Percentiles rank a stretch among this genome's conserved stretches.
phyloP scores from a whole-genome alignment of 2,888 invertebrate species.

The Mythimna loreyi region DNA sequence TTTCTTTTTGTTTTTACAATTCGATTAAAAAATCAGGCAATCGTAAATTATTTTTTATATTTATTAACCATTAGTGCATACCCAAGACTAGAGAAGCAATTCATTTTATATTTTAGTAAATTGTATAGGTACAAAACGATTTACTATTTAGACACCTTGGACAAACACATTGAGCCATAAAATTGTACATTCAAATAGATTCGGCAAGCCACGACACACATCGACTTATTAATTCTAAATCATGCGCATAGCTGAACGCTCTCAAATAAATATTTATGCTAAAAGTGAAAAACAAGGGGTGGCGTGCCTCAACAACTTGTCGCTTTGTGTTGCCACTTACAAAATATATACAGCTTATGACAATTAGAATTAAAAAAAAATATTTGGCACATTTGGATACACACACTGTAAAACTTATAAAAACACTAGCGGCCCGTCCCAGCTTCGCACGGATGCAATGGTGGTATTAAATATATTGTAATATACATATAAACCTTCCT shows the following conservation, averaged over 20 bases:
- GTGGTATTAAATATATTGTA: no score
- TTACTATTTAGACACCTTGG: constrained; percentile 16
- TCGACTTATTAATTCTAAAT: constrained; percentile 56
- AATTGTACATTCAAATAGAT: constrained; percentile 57
- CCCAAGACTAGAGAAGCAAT: no score
- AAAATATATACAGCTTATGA: background rate
- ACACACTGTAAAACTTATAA: no score
- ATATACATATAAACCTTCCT: no score
- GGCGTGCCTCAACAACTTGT: constrained; percentile 23
- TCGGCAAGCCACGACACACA: constrained; percentile 44
- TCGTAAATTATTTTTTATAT: no score
- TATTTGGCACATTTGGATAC: no score
- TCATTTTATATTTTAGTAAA: background rate
- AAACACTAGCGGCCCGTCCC: no score
- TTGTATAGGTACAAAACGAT: background rate
- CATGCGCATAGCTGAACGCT: constrained; percentile 64
- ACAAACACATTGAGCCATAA: constrained; percentile 31
- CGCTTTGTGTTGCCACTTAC: constrained; percentile 32
- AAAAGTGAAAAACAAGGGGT: constrained; percentile 57
- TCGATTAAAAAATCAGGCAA: no score
- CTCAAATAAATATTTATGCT: constrained; percentile 51
- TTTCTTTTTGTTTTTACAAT: no score
- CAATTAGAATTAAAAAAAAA: no score
- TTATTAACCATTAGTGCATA: no score
- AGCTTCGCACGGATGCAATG: no score